Conservation (phyloP, 2,113 vertebrate genomes). For the Apteryx owenii region DNA sequence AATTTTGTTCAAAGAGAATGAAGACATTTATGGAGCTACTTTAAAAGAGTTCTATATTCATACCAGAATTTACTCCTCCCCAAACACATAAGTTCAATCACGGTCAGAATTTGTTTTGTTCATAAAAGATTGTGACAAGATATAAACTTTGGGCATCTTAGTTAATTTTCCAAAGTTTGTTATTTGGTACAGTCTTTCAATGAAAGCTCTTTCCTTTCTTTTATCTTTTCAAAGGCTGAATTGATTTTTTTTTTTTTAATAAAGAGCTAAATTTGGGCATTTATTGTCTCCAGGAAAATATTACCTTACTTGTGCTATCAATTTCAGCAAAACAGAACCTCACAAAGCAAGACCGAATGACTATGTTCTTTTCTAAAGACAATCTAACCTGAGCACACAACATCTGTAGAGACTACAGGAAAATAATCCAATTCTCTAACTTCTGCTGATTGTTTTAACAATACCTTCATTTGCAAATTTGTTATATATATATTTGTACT, state of each 20-base stretch:
- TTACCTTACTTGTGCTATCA: not conserved
- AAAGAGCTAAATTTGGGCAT: not conserved
- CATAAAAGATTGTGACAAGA: not conserved
- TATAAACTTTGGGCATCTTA: not conserved
- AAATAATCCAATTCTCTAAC: not conserved
- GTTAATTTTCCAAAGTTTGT: not conserved
- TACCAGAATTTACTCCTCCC: not conserved
- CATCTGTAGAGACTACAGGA: not conserved
- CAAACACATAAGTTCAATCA: not conserved
- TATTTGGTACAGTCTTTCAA: not conserved
- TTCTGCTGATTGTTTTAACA: not conserved
- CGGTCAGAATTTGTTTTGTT: not conserved
- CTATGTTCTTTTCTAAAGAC: not conserved
- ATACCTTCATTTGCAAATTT: not conserved
- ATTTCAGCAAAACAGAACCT: not conserved
- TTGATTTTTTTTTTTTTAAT: not conserved
- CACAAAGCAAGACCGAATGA: not conserved
- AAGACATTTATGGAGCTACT: not conserved
- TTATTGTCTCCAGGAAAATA: not conserved
- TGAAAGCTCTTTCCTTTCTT: not conserved
- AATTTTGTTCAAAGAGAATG: not conserved
- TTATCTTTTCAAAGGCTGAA: not conserved
- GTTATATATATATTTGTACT: not conserved
- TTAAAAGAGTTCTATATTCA: not conserved
- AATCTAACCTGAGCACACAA: not conserved